Evolutionary conservation across 2,113 vertebrate genomes (phyloP).

Genomic region (Microcebus ravelobensis): DNA sequence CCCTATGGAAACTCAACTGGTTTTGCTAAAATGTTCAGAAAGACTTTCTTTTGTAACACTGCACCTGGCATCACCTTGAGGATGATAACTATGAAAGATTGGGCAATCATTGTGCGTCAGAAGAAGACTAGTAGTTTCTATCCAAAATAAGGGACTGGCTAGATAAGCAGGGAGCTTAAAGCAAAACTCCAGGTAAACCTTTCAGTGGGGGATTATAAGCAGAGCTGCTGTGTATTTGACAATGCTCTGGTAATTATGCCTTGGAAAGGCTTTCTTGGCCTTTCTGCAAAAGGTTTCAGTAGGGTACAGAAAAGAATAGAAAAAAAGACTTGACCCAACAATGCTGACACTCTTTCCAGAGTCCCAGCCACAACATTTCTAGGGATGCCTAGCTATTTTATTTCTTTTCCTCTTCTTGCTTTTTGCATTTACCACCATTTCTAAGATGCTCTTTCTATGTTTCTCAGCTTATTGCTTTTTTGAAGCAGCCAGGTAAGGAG

Average conservation of each 20-base stretch:
- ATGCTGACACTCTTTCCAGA: neutral
- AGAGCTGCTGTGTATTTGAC: neutral
- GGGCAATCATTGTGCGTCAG: neutral
- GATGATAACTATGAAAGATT: neutral
- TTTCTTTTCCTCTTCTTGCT: neutral
- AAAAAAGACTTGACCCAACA: neutral
- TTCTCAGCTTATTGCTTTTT: neutral
- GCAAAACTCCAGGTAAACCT: neutral
- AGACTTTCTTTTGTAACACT: slow-evolving; percentile 23
- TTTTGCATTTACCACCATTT: neutral
- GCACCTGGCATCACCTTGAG: neutral
- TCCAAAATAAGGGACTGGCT: neutral
- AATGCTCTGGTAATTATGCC: neutral
- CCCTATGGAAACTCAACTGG: neutral
- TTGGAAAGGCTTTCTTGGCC: neutral
- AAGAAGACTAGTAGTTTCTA: neutral
- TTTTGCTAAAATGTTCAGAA: slow-evolving; percentile 3
- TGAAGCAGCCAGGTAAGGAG: neutral
- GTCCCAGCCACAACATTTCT: neutral
- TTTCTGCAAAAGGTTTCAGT: neutral
- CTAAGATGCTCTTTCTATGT: neutral
- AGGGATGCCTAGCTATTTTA: neutral
- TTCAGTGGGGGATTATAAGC: neutral
- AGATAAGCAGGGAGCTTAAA: slow-evolving; percentile 3
- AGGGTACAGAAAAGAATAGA: neutral